Evolutionary conservation across 1,140 invertebrate species (phyloP).

Genomic region (Drosophila biarmipes): DNA sequence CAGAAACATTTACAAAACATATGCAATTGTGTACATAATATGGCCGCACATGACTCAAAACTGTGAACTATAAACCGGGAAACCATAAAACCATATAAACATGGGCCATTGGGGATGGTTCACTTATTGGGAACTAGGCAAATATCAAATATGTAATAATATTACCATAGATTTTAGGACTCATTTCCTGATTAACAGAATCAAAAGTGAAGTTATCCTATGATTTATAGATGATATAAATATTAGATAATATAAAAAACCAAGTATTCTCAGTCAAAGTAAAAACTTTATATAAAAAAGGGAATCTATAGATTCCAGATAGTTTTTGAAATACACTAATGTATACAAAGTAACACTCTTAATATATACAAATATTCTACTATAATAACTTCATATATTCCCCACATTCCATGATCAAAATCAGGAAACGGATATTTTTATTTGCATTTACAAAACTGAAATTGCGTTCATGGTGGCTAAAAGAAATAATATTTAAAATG

Average conservation of each 20-base stretch:
- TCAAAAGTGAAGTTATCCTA: no score
- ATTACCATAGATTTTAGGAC: no score
- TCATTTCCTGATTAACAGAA: no score
- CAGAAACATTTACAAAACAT: conserved; percentile 7
- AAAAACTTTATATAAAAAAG: no score
- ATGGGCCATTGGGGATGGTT: background rate
- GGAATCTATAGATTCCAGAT: no score
- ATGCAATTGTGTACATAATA: conserved; percentile 4
- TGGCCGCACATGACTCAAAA: conserved; percentile 3
- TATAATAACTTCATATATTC: background rate
- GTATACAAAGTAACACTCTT: no score
- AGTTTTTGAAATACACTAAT: no score
- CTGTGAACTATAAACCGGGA: conserved; percentile 1
- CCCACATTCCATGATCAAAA: background rate
- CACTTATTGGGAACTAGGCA: background rate
- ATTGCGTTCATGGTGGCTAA: background rate
- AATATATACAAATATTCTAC: background rate
- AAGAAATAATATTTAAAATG: background rate
- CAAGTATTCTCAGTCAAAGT: no score
- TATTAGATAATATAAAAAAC: no score
- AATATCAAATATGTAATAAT: background rate
- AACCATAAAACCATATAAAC: conserved; percentile 1
- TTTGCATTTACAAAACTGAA: background rate
- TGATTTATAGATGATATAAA: no score
- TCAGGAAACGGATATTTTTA: background rate